A percentile compares a stretch with the other conserved stretches of the same genome.
phyloP scores from a whole-genome alignment of 2,113 vertebrate species.

The mouse (Mus musculus) region GRCm39 chr15:100637501-100638000 shows the following conservation, averaged over 20 bases:
- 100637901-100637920: not conserved
- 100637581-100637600: not conserved
- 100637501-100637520: not conserved
- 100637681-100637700: not conserved
- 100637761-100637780: not conserved
- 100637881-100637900: not conserved
- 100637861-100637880: not conserved
- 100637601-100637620: not conserved
- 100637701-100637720: not conserved
- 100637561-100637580: not conserved
- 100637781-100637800: not conserved
- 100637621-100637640: not conserved
- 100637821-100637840: too few species aligned
- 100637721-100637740: not conserved
- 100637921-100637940: not conserved
- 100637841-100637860: not conserved
- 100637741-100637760: not conserved
- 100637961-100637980: not conserved
- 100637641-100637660: not conserved
- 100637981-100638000: not conserved
- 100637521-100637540: not conserved
- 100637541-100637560: not conserved
- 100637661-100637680: not conserved
- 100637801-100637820: not conserved
- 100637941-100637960: too few species aligned